These are phyloP conservation scores for Frieseomelitta varia DNA, from an alignment of 1,140 invertebrate species.

Conservation along the genomic window DNA sequence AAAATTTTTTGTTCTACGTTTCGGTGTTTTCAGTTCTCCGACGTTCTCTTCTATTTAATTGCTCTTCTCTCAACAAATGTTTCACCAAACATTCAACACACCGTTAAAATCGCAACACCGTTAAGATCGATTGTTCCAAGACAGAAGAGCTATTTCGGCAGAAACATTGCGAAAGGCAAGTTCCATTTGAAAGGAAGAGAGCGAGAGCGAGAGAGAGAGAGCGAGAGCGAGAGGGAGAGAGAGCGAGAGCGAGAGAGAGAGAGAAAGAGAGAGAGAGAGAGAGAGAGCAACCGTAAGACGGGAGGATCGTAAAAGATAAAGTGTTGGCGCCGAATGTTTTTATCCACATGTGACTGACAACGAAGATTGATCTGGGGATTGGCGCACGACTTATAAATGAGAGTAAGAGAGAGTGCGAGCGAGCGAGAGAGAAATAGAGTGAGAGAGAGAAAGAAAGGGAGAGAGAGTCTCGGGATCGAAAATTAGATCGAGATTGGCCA, in stretches of 20 bases:
- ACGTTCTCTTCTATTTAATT: slow-evolving; percentile 11
- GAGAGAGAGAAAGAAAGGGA: not conserved
- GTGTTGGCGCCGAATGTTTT: not conserved
- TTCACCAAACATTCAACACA: not conserved
- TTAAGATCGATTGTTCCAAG: not conserved
- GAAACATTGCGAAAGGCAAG: not conserved
- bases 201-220: no score
- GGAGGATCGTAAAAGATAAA: not conserved
- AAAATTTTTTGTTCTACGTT: slow-evolving; percentile 62
- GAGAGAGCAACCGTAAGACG: not conserved
- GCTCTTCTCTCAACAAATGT: slow-evolving; percentile 5
- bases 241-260: no score
- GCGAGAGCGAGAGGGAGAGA: not conserved
- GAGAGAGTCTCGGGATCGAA: not conserved
- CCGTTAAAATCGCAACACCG: not conserved
- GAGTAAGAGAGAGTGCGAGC: not conserved
- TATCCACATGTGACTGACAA: not conserved
- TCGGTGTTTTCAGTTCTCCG: slow-evolving; percentile 64
- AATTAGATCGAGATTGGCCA: not conserved
- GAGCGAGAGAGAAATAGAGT: not conserved
- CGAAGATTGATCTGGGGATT: not conserved
- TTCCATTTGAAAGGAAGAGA: not conserved
- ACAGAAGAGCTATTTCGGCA: not conserved
- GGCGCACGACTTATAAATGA: not conserved
- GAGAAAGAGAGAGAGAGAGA: no score